Evolutionary conservation across 2,888 invertebrate species (phyloP).

Genomic region (Noctua comes): DNA sequence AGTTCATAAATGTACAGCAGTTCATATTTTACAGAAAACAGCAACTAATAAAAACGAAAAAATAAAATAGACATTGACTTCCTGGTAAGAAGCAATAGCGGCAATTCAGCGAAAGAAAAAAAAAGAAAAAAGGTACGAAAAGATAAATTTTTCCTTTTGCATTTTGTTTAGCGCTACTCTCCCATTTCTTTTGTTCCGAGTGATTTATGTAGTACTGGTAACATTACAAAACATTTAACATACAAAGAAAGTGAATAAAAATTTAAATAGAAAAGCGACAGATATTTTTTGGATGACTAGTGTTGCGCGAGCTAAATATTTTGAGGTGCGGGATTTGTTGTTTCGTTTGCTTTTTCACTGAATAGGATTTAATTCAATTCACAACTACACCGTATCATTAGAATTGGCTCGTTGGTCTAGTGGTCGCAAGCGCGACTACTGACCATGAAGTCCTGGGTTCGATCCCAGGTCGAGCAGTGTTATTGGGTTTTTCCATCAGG

Average conservation of each 20-base stretch:
- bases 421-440: background rate
- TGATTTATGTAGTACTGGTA: conserved; percentile 81
- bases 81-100: conserved; percentile 72
- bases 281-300: conserved; percentile 44
- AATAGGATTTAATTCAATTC: background rate
- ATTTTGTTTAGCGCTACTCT: conserved; percentile 74
- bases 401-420: background rate
- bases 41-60: conserved; percentile 63
- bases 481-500: no score
- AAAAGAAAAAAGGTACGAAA: conserved; percentile 68
- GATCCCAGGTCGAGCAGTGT: no score
- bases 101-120: conserved; percentile 71
- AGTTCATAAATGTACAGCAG: conserved; percentile 1
- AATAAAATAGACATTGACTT: conserved; percentile 74
- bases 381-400: background rate
- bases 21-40: conserved; percentile 27
- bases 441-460: no score
- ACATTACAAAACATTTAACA: conserved; percentile 82
- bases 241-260: conserved; percentile 75
- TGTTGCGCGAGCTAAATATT: background rate
- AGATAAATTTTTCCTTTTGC: conserved; percentile 74
- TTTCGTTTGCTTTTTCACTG: background rate
- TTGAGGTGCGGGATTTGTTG: background rate
- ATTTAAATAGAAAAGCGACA: conserved; percentile 64
- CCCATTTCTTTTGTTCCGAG: conserved; percentile 77